A percentile compares a stretch with the other conserved stretches of the same genome.
Evolutionary conservation across 2,888 invertebrate genomes (phyloP).

Genomic region (Rhingia campestris): DNA sequence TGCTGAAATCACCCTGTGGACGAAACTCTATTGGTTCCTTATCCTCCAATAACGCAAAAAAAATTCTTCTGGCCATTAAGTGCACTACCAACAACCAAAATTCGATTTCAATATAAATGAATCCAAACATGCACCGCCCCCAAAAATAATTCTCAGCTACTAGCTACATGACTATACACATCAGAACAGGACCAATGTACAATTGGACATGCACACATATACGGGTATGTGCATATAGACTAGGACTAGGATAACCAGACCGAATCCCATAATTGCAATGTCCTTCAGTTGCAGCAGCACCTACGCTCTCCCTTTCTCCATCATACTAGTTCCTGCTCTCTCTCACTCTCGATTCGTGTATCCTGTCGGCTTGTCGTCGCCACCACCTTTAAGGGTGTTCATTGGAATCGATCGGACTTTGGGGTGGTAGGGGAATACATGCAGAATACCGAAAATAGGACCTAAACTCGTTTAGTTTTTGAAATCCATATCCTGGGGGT

Average conservation of each 20-base stretch:
- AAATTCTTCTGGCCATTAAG: slow-evolving; percentile 45
- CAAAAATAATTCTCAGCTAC: slow-evolving; percentile 52
- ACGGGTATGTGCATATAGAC: slow-evolving; percentile 12
- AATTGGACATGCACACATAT: slow-evolving; percentile 36
- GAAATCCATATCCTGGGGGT: slow-evolving; percentile 62
- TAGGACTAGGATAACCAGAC: slow-evolving; percentile 43
- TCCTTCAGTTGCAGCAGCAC: slow-evolving; percentile 40
- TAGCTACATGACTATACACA: slow-evolving; percentile 19
- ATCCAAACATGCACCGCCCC: slow-evolving; percentile 66
- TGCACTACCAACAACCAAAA: slow-evolving; percentile 58
- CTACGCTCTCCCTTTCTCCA: neutral
- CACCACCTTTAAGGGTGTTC: slow-evolving; percentile 44
- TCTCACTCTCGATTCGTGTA: neutral
- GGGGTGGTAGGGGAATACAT: neutral
- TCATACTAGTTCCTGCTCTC: neutral
- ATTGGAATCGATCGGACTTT: slow-evolving; percentile 59
- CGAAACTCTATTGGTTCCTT: neutral
- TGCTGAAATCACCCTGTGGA: slow-evolving; percentile 33
- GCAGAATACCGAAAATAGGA: neutral
- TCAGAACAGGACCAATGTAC: slow-evolving; percentile 33
- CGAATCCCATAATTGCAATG: slow-evolving; percentile 62
- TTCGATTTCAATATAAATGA: slow-evolving; percentile 70
- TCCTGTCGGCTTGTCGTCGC: slow-evolving; percentile 15
- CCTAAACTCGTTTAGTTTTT: slow-evolving; percentile 65
- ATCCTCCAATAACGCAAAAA: slow-evolving; percentile 19